Base-by-base conservation (phyloP, 2,888 invertebrate species). In the Acrobasis consociella region DNA sequence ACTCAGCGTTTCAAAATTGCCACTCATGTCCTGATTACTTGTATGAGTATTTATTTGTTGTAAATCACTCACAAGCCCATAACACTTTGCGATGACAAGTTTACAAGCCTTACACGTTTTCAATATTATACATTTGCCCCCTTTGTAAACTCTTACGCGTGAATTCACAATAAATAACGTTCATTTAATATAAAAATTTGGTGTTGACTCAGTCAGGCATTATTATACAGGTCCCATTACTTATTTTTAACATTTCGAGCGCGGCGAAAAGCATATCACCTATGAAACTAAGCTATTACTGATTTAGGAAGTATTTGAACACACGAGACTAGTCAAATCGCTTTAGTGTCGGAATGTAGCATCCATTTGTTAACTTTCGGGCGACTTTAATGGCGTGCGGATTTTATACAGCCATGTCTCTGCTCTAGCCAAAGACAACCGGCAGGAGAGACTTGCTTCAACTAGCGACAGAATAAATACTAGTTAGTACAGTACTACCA, bases 171-270 rank as follows among this genome's bases (percentile, higher is more conserved):
- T 78, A 82, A 81, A 81, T 82, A 79, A 77, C 74, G 61, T 72
- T 77, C 75, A 62, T 69, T 74, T 72, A 71, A 74, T 79, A 82
- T 81, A 78, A 80, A 77, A 85, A 85, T 85, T 89, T 88, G 87
- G 89, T 88, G 87, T 89, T 85, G 78, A 77, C 78, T 87, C 87
- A 87, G 86, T 88, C 87, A 83, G 78, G 82, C 81, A 80, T 79
- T 81, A 68, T 70, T 75, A 79, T 80, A 85, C 85, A 85, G 86
- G 87, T 87, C 87, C 86, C 87, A 82, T 85, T 78, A 78, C 77
- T 68, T 69, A 67, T 69, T 69, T 63, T 70, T 69, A 68, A 70
- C 50, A 50, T 53, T 46, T 61, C 46, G 55, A 49, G 55, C 55
- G 62, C 55, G 62, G 62, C 62, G 73, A 71, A 65, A 70, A 72